phyloP scores from a whole-genome alignment of 2,113 vertebrate species.

The Eudyptes chrysolophus region DNA sequence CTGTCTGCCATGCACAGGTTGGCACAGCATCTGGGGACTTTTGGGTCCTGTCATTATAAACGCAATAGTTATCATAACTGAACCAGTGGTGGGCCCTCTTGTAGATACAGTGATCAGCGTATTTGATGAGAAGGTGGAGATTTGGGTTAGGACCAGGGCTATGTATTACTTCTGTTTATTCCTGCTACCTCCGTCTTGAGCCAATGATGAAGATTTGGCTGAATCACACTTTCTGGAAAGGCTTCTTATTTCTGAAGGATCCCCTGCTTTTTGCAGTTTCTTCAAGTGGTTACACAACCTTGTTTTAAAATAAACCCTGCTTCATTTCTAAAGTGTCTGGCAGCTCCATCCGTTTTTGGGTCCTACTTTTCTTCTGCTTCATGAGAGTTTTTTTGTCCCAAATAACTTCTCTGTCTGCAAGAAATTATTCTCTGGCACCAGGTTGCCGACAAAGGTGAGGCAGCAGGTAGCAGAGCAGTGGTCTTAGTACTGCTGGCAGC shows the following conservation, averaged over 20 bases:
- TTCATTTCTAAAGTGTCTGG: conserved; percentile 44
- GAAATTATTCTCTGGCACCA: rapidly evolving
- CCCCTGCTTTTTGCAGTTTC: neutral
- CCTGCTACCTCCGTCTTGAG: neutral
- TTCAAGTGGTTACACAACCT: conserved; percentile 37
- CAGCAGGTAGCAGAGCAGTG: neutral
- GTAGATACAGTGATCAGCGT: neutral
- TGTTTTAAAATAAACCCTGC: conserved; percentile 48
- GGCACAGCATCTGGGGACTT: neutral
- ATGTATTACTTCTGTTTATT: neutral
- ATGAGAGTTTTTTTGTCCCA: neutral
- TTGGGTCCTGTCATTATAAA: neutral
- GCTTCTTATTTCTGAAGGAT: conserved; percentile 1
- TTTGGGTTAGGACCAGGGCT: neutral
- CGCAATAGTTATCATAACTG: neutral
- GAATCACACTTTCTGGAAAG: conserved; percentile 15
- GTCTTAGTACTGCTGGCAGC: neutral
- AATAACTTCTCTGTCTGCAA: neutral
- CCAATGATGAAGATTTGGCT: neutral
- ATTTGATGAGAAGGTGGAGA: neutral
- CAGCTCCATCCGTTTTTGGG: neutral
- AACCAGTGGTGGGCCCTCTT: neutral
- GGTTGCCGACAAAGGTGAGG: neutral
- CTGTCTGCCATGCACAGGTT: neutral
- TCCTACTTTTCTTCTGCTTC: conserved; percentile 13